Evolutionary conservation across 2,113 vertebrate species (phyloP).

Genomic region (Origma solitaria): DNA sequence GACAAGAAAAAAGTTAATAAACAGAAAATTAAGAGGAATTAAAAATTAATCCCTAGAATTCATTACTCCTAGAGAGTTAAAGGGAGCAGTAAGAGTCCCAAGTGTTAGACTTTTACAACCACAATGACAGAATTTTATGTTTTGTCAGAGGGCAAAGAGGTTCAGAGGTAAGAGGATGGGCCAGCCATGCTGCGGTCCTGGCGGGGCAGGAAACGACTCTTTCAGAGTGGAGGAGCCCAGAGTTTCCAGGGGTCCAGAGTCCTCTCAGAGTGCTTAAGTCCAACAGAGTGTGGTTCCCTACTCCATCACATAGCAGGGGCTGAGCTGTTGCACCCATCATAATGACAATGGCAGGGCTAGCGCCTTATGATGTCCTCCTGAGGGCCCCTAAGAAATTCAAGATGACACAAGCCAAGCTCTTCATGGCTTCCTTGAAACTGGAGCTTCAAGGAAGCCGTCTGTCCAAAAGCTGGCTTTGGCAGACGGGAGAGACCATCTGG

Average conservation of each 20-base stretch:
- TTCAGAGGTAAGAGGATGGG: neutral
- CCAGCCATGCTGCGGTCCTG: rapidly evolving
- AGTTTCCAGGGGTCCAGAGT: neutral
- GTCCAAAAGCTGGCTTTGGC: neutral
- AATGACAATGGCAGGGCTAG: neutral
- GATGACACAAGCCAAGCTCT: neutral
- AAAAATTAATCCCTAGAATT: conserved; percentile 35
- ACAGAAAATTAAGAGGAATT: conserved; percentile 16
- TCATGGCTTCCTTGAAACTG: neutral
- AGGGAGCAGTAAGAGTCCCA: neutral
- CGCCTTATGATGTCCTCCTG: neutral
- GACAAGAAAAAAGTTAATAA: neutral
- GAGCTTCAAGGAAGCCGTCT: neutral
- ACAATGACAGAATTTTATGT: neutral
- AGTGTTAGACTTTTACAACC: neutral
- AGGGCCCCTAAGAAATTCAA: neutral
- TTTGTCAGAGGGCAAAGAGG: neutral
- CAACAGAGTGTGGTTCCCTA: neutral
- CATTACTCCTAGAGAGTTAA: conserved; percentile 9
- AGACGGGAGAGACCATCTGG: neutral
- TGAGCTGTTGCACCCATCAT: rapidly evolving
- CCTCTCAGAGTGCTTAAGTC: neutral
- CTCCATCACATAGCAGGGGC: neutral
- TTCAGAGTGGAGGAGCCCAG: neutral
- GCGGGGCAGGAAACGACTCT: neutral